Base-by-base conservation (phyloP, 2,888 invertebrate genomes). In the Dasysyrphus tricinctus region DNA sequence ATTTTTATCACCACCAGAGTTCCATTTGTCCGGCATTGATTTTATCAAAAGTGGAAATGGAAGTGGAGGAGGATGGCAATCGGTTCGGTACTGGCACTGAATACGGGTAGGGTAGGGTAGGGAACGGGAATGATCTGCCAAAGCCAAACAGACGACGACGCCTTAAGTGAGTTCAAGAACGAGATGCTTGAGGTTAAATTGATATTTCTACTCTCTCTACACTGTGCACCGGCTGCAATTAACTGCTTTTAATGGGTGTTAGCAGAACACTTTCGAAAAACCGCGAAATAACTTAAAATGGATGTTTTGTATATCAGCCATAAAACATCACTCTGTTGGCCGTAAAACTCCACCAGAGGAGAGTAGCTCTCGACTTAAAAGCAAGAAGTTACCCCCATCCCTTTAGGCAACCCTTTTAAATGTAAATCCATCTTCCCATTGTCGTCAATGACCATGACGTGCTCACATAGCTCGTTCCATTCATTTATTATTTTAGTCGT, bases 1-100 rank as follows among this genome's bases (percentile, higher is more conserved):
- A 80, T 73, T 85, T 80, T 85, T 80, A 85, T 85, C 85, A 69
- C 61, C 61, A 69, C 54, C 54, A 80, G 76, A 80, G 69, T 85
- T 69, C 85, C 85, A 85, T 85, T 85, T 85, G 80, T 85, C 69
- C 80, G 54, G 72, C 79, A 85, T 80, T 80, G 80, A 80, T 85
- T 65, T 65, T 77, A 69, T 56, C 37, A 47, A n/a, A 8, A 34
- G 42, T 37, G 14, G 54, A 32, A 63, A 29, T 47, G 42, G 57
- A 16, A 14, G 29, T 29, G 24, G 5, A 24, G 24, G 6, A 12
- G 5, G 24, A 19, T 29, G 54, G 14, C 54, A 49, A 57, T 29
- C 14, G 29, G 47, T 9, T 47, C 19, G 29, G 44, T 4, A 39
- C 2, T n/a, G n/a, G 42, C 12, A 29, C 3, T 44, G 5, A 5